Percentiles rank a stretch among this genome's conserved stretches.
Evolutionary conservation across 2,888 invertebrate genomes (phyloP).

Genomic region (Mesoligia furuncula): DNA sequence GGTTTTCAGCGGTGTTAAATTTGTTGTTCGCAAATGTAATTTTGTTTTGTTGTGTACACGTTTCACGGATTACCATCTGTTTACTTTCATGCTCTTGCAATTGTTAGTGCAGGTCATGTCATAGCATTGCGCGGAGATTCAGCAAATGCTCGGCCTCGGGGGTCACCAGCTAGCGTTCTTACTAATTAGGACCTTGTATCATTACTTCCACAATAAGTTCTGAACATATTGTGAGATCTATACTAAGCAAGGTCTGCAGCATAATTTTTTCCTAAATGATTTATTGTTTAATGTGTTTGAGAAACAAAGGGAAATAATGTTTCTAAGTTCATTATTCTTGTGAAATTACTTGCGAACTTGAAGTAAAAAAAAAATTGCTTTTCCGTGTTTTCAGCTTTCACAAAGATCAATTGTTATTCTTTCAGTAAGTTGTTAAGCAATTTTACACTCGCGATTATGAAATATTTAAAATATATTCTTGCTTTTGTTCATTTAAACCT

Average conservation of each 20-base stretch:
- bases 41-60: slow-evolving; percentile 63
- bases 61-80: slow-evolving; percentile 70
- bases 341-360: slow-evolving; percentile 8
- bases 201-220: slow-evolving; percentile 36
- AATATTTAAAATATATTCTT: slow-evolving; percentile 13
- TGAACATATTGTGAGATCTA: not conserved
- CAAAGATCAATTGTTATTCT: slow-evolving; percentile 30
- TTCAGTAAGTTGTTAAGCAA: slow-evolving; percentile 6
- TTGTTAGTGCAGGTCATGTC: slow-evolving; percentile 69
- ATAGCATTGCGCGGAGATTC: slow-evolving; percentile 42
- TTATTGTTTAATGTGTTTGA: not conserved
- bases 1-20: slow-evolving; percentile 34
- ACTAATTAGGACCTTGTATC: slow-evolving; percentile 42
- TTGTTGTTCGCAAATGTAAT: slow-evolving; percentile 17
- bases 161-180: slow-evolving; percentile 38
- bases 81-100: slow-evolving; percentile 68
- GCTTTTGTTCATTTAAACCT: not conserved
- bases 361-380: slow-evolving; percentile 1
- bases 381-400: not conserved
- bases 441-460: not conserved
- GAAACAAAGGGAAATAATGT: slow-evolving; percentile 3
- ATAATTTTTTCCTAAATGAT: not conserved
- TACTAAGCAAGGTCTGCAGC: not conserved
- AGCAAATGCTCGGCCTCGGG: slow-evolving; percentile 7
- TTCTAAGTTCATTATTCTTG: slow-evolving; percentile 7